Evolutionary conservation across 2,888 invertebrate species (phyloP).

Genomic region (Timandra comae): DNA sequence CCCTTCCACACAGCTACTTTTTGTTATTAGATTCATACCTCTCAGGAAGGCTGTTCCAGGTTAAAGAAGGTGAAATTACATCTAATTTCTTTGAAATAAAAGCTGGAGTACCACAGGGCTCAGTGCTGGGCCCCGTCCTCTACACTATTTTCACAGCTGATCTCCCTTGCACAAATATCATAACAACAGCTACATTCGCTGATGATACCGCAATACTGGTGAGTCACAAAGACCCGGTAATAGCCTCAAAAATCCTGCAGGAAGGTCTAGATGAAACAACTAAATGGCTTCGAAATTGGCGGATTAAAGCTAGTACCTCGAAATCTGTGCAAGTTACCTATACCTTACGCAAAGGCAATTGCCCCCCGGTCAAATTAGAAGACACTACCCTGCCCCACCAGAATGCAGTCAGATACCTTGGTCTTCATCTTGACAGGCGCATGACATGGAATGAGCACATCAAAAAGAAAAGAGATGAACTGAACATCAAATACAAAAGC

Average conservation of each 20-base stretch:
- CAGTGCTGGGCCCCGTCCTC: conserved; percentile 9
- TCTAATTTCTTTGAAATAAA: background rate
- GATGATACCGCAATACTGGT: conserved; percentile 13
- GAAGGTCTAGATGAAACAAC: conserved; percentile 2
- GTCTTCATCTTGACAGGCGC: conserved; percentile 14
- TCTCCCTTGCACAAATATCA: conserved; percentile 1
- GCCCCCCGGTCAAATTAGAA: conserved; percentile 15
- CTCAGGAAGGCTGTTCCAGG: no score
- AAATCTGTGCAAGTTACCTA: conserved; percentile 12
- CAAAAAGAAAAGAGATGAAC: background rate
- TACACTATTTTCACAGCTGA: conserved; percentile 12
- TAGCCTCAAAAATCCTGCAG: conserved; percentile 7
- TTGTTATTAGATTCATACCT: background rate
- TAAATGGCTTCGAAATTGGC: conserved; percentile 12
- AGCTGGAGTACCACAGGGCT: conserved; percentile 9
- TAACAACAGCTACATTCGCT: conserved; percentile 11
- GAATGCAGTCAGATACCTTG: conserved; percentile 14
- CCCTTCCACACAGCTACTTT: background rate
- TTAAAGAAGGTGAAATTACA: background rate
- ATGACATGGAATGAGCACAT: no score
- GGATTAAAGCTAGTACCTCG: conserved; percentile 11
- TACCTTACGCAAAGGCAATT: conserved; percentile 8
- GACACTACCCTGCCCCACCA: conserved; percentile 7
- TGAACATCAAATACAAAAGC: background rate
- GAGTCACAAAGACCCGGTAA: conserved; percentile 1